Base-by-base conservation (phyloP, 2,797 vertebrate genomes). In the Pangasius mekongensis region DNA sequence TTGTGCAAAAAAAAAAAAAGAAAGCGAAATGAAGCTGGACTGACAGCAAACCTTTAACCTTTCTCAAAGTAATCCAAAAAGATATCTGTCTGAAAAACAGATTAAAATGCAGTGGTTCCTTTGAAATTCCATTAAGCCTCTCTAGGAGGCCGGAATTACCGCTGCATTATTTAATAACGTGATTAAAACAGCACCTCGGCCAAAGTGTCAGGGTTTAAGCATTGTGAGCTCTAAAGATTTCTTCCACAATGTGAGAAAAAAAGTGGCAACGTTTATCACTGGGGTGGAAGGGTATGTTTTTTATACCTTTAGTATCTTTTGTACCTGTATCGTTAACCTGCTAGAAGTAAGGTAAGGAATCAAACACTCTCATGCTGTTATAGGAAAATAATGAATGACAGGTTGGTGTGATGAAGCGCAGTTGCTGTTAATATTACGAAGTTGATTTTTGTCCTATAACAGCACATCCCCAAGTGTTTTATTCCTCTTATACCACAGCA, bases 151-250 rank as follows among this genome's bases (percentile, higher is more conserved):
- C 47, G n/a, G 58, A 67, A 71, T 66, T 80, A 86, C 62, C 16
- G 24, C 67, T 76, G 84, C 89, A 90, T 87, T 81, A 88, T 88
- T 91, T 69, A 87, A 84, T 84, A 43, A 56, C 74, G 33, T 30
- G 43, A 84, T 88, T 86, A 39, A 69, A 86, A 27, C 52, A 24
- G 30, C n/a, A 22, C 27, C 39, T 30, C 64, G 20, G 30, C 20
- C 71, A 64, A 74, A 83, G 82, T 43, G 76, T 18, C 24, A 49
- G 7, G 47, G 27, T 22, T 33, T 49, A 67, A 18, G 82, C 39
- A 47, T 58, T 58, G 33, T 30, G 80, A 58, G 58, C 13, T 13
- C 27, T 11, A 76, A 6, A 39, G 84, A 47, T 18, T 73, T 73
- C 58, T 62, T 64, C 13, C 5, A 64, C 58, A 43, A 49, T 49